phyloP scores from a whole-genome alignment of 2,888 invertebrate genomes.

The Alentia gelatinosa region DNA sequence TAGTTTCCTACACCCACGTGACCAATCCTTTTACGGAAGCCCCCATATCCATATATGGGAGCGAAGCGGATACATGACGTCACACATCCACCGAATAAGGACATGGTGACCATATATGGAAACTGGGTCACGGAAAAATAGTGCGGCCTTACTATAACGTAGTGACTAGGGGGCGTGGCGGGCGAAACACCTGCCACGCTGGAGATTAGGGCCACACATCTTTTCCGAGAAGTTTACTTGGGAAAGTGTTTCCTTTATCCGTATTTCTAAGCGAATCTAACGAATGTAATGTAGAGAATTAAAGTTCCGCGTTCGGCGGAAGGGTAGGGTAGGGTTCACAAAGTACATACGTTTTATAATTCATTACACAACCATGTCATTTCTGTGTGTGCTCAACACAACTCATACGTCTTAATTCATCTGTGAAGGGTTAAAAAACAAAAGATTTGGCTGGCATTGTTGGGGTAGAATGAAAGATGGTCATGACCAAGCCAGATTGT shows the following conservation, averaged over 20 bases:
- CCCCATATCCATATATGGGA: not conserved
- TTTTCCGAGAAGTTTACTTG: not conserved
- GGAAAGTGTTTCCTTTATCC: not conserved
- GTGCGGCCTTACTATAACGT: conserved; percentile 27
- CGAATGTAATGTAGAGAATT: no score
- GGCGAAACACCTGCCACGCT: conserved; percentile 28
- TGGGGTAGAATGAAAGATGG: not conserved
- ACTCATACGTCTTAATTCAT: no score
- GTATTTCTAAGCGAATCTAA: no score
- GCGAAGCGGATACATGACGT: not conserved
- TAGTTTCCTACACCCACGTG: conserved; percentile 7
- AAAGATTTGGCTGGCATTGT: not conserved
- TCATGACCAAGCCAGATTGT: conserved; percentile 6
- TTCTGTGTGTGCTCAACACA: no score
- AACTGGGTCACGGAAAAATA: conserved; percentile 37
- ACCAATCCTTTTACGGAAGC: not conserved
- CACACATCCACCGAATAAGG: conserved; percentile 8
- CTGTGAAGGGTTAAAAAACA: not conserved
- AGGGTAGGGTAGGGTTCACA: no score
- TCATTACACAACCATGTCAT: no score
- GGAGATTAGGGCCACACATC: not conserved
- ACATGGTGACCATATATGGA: conserved; percentile 43
- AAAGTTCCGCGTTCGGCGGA: no score
- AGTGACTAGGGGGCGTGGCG: conserved; percentile 22
- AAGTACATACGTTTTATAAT: no score